Conservation (phyloP, 2,113 vertebrate genomes). For the Eublepharis macularius region DNA sequence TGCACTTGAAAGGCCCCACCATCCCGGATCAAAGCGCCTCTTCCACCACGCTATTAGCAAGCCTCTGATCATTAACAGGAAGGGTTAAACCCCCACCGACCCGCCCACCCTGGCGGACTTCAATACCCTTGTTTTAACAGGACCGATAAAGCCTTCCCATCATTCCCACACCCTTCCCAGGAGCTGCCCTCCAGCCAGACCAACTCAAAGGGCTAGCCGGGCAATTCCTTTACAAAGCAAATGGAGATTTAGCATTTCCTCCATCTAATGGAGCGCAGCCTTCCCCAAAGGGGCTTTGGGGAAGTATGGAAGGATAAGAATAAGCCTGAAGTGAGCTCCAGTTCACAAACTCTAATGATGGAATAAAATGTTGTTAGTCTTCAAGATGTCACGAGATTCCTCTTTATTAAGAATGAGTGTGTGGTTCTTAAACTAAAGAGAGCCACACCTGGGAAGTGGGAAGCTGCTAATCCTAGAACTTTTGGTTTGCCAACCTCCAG, state of each 20-base stretch:
- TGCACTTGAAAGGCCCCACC: slow-evolving; percentile 63
- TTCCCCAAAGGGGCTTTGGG: slow-evolving; percentile 25
- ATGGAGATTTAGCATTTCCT: slow-evolving; percentile 37
- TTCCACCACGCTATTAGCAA: slow-evolving; percentile 58
- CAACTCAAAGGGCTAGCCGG: slow-evolving; percentile 35
- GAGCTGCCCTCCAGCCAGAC: slow-evolving; percentile 48
- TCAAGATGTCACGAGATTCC: too few species aligned
- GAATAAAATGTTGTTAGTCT: too few species aligned
- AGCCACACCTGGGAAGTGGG: neutral
- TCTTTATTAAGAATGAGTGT: too few species aligned
- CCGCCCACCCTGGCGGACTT: slow-evolving; percentile 40
- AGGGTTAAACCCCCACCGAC: slow-evolving; percentile 46
- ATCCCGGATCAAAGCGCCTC: slow-evolving; percentile 57
- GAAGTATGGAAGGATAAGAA: slow-evolving; percentile 16
- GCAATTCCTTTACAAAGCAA: slow-evolving; percentile 58
- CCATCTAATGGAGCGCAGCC: neutral
- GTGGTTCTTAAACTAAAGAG: neutral
- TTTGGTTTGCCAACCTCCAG: neutral
- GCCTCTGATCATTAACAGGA: slow-evolving; percentile 58
- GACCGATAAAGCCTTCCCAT: slow-evolving; percentile 51
- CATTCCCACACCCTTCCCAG: slow-evolving; percentile 37
- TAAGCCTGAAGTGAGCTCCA: neutral
- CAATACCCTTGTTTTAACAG: slow-evolving; percentile 44
- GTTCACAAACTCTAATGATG: too few species aligned
- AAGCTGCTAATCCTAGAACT: neutral